Percentiles rank a stretch among this genome's conserved stretches.
Conservation (phyloP, 2,797 vertebrate genomes). For the Anniella stebbinsi region DNA sequence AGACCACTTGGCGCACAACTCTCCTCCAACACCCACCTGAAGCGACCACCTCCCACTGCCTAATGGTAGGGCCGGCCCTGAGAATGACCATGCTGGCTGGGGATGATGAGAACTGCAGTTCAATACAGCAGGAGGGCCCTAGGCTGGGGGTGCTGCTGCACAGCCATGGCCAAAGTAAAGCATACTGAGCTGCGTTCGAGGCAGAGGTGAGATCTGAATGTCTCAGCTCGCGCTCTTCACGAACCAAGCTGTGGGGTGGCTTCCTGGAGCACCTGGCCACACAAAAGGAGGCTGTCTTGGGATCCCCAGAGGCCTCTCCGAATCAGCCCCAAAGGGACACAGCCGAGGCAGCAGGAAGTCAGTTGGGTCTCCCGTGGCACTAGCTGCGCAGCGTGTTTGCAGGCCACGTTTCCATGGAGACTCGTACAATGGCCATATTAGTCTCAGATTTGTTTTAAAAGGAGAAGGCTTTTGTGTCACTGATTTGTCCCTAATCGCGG, state of each 20-base stretch:
- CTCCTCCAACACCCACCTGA: no score
- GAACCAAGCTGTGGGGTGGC: not conserved
- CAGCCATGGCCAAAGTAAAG: no score
- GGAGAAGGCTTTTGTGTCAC: not conserved
- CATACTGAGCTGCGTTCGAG: no score
- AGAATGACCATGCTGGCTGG: no score
- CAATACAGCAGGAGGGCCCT: no score
- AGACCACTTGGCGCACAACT: no score
- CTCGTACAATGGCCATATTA: not conserved
- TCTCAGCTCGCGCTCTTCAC: not conserved
- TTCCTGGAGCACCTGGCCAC: not conserved
- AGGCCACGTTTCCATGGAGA: slow-evolving; percentile 5
- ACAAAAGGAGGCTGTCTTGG: not conserved
- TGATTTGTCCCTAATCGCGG: not conserved
- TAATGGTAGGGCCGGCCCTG: no score
- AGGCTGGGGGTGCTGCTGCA: not conserved
- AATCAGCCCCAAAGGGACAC: not conserved
- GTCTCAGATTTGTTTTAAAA: slow-evolving; percentile 5
- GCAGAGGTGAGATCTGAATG: no score
- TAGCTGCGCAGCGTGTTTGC: not conserved
- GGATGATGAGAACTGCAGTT: no score
- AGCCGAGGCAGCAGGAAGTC: not conserved
- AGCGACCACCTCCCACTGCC: no score
- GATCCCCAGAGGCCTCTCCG: not conserved
- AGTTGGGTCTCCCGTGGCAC: not conserved